Base-by-base conservation (phyloP, 2,888 invertebrate genomes). In the Zeuzera pyrina region DNA sequence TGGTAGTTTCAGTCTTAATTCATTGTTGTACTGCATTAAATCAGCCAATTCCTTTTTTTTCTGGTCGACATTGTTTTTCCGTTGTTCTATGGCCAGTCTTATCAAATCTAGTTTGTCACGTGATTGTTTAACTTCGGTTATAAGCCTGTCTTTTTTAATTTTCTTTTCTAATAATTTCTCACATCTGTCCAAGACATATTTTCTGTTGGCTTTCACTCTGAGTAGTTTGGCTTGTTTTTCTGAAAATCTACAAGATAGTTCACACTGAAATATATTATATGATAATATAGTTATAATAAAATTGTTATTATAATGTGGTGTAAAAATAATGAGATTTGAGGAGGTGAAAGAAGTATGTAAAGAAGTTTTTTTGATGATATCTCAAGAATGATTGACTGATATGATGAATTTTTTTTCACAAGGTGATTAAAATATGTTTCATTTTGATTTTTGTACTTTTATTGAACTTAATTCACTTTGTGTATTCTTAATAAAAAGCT, bases 201-300 rank as follows among this genome's bases (percentile, higher is more conserved):
- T 76, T 47, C 85, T 73, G 40, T 87, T 87, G 27, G 78, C 77
- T 69, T 86, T 87, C 41, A 89, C 51, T 42, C 86, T 74, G 44
- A 85, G 67, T 35, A 89, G 63, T 49, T 87, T 85, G 41, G 85
- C 72, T 56, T 89, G 88, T 61, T 88, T 88, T 52, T 90, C 89
- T 41, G 86, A 79, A 64, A 86, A 89, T 57, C 89, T 89, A 51
- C 5, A 62, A 54, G 7, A 11, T 19, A 8, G 5, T 24, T 24
- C 5, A 19, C 5, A 19, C 19, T 19, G 5, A 19, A 19, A 19
- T 6, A 19, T 19, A 15, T 1, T 14, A 28, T 13, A 14, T 13
- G 28, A 3, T n/a, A 12, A 28, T 15, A 31, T 10, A 11, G n/a
- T n/a, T n/a, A n/a, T n/a, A n/a, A n/a, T n/a, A n/a, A n/a, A n/a